Conservation (phyloP, 1,140 invertebrate genomes). For the Galleria mellonella region DNA sequence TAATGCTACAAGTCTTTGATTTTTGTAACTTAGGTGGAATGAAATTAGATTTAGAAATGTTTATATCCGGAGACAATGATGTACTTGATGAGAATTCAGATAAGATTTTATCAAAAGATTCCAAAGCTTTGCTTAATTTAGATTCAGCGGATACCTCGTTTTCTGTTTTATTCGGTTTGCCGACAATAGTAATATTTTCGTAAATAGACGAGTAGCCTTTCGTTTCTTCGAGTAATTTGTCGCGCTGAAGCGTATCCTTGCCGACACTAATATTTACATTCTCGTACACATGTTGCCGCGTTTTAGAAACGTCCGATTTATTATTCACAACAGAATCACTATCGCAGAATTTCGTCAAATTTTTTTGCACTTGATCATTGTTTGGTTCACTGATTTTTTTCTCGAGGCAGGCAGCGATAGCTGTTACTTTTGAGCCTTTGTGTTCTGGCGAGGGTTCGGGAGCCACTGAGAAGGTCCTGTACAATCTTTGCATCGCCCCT, state of each 20-base stretch:
- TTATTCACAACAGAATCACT: slow-evolving; percentile 33
- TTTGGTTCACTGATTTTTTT: slow-evolving; percentile 59
- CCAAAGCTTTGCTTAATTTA: slow-evolving; percentile 77
- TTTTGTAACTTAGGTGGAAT: slow-evolving; percentile 75
- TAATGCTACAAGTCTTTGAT: slow-evolving; percentile 78
- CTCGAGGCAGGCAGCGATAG: slow-evolving; percentile 60
- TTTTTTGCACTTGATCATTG: slow-evolving; percentile 60
- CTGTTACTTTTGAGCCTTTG: slow-evolving; percentile 62
- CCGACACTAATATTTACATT: slow-evolving; percentile 58
- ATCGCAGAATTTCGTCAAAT: slow-evolving; percentile 40
- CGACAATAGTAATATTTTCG: slow-evolving; percentile 54
- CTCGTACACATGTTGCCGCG: slow-evolving; percentile 56
- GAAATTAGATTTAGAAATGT: slow-evolving; percentile 36
- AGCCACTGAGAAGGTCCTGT: slow-evolving; percentile 68
- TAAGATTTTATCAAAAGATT: slow-evolving; percentile 79
- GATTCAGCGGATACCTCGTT: slow-evolving; percentile 45
- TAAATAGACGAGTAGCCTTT: slow-evolving; percentile 65
- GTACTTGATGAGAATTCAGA: slow-evolving; percentile 63
- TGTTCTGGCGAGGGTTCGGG: slow-evolving; percentile 47
- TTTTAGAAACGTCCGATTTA: slow-evolving; percentile 29
- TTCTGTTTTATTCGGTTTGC: slow-evolving; percentile 40
- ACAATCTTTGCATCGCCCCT: slow-evolving; percentile 68
- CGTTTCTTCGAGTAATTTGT: slow-evolving; percentile 49
- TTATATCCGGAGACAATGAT: slow-evolving; percentile 32
- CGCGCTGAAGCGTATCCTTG: slow-evolving; percentile 17